These are phyloP conservation scores for Trachelus tabidus DNA, from an alignment of 2,888 invertebrate genomes.

Conservation along the genomic window DNA sequence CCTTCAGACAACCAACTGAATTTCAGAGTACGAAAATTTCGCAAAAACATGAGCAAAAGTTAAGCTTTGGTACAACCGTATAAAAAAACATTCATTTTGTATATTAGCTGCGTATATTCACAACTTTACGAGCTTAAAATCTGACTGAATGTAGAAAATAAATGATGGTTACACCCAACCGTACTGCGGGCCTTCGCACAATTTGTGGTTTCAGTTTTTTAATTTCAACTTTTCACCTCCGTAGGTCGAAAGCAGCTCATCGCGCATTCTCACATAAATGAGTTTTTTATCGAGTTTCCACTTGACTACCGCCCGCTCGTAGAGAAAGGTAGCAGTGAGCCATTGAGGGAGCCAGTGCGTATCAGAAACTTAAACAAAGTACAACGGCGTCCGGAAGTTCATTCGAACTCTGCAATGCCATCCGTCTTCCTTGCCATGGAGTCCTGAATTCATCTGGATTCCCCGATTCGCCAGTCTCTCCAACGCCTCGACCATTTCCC, in stretches of 20 bases:
- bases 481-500: slow-evolving; percentile 15
- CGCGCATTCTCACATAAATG: slow-evolving; percentile 35
- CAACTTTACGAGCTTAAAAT: background rate
- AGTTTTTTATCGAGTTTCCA: slow-evolving; percentile 33
- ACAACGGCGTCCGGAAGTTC: slow-evolving; percentile 16
- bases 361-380: slow-evolving; percentile 24
- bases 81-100: background rate
- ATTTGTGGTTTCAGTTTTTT: slow-evolving; percentile 4
- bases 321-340: background rate
- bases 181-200: background rate
- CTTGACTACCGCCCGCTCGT: background rate
- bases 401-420: slow-evolving; percentile 23
- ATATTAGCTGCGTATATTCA: background rate
- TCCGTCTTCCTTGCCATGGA: slow-evolving; percentile 15
- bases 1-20: background rate
- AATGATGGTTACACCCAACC: background rate
- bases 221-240: slow-evolving; percentile 3
- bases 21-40: background rate
- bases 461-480: slow-evolving; percentile 11
- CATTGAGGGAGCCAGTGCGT: background rate
- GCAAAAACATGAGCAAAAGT: background rate
- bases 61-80: background rate
- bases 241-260: slow-evolving; percentile 18
- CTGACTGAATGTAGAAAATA: background rate
- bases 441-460: slow-evolving; percentile 15